phyloP scores from a whole-genome alignment of 2,797 vertebrate species.

The Rhinogobio ventralis region DNA sequence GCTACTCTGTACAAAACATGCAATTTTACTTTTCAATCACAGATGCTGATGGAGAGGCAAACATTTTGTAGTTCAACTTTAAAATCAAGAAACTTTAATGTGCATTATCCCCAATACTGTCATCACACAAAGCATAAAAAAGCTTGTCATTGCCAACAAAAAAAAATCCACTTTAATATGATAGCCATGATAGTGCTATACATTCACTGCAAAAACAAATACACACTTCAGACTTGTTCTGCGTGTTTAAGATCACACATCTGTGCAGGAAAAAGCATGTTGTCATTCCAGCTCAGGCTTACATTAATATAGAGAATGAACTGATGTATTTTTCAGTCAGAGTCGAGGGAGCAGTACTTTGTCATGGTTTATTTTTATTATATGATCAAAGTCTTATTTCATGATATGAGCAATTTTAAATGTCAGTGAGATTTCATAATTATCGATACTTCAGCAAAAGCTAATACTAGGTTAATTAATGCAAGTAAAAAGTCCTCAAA shows the following conservation, averaged over 20 bases:
- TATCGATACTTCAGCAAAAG: too few species aligned
- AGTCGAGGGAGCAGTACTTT: not conserved
- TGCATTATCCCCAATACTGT: too few species aligned
- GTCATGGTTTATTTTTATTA: not conserved
- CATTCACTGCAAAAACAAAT: too few species aligned
- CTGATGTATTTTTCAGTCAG: slow-evolving; percentile 1
- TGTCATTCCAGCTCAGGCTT: not conserved
- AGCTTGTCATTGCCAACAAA: not conserved
- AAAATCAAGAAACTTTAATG: not conserved
- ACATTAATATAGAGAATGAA: not conserved
- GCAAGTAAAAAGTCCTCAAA: too few species aligned
- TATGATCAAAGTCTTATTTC: too few species aligned
- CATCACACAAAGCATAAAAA: not conserved
- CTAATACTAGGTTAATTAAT: too few species aligned
- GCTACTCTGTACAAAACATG: not conserved
- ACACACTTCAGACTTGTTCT: not conserved
- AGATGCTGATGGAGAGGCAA: not conserved
- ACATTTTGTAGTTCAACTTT: not conserved
- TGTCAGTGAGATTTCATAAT: too few species aligned
- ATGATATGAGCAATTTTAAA: too few species aligned
- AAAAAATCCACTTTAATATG: not conserved
- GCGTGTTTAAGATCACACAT: not conserved
- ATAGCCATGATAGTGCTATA: not conserved
- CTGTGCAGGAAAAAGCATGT: slow-evolving; percentile 36
- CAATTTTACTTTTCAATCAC: not conserved